phyloP scores from a whole-genome alignment of 2,888 invertebrate species.

The Parascotia fuliginaria region DNA sequence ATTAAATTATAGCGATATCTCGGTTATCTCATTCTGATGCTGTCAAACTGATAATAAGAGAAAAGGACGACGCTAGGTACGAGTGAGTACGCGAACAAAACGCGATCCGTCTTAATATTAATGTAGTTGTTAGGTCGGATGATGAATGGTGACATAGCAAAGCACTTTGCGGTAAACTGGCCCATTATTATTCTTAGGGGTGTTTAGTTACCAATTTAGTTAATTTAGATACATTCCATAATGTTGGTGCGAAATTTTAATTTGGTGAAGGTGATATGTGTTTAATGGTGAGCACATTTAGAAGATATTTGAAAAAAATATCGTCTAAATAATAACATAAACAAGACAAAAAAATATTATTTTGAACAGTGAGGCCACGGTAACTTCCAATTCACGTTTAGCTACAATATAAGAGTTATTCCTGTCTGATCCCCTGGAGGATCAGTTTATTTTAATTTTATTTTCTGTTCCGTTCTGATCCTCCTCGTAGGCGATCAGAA shows the following conservation, averaged over 20 bases:
- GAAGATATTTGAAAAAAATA: too few species aligned
- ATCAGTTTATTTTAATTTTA: too few species aligned
- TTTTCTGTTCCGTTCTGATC: too few species aligned
- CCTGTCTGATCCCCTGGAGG: too few species aligned
- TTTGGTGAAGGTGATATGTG: too few species aligned
- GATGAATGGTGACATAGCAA: slow-evolving; percentile 82
- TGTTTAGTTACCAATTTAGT: slow-evolving; percentile 66
- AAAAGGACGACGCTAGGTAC: slow-evolving; percentile 52
- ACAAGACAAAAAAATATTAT: too few species aligned
- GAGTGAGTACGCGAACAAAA: slow-evolving; percentile 48
- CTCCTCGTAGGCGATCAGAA: too few species aligned
- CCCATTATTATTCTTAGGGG: slow-evolving; percentile 74
- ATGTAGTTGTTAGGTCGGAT: slow-evolving; percentile 70
- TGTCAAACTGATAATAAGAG: slow-evolving; percentile 67
- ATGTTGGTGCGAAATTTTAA: slow-evolving; percentile 12
- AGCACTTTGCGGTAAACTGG: slow-evolving; percentile 79
- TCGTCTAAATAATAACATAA: too few species aligned
- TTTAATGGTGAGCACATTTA: too few species aligned
- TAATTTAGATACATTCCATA: slow-evolving; percentile 55
- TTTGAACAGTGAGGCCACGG: too few species aligned
- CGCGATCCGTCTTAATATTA: slow-evolving; percentile 76
- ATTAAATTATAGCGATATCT: slow-evolving; percentile 49
- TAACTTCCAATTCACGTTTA: too few species aligned
- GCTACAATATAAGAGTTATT: too few species aligned
- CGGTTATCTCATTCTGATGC: slow-evolving; percentile 51